Percentiles rank a stretch among this genome's conserved stretches.
Conservation (phyloP, 2,113 vertebrate species). For the Melanotaenia duboulayi region DNA sequence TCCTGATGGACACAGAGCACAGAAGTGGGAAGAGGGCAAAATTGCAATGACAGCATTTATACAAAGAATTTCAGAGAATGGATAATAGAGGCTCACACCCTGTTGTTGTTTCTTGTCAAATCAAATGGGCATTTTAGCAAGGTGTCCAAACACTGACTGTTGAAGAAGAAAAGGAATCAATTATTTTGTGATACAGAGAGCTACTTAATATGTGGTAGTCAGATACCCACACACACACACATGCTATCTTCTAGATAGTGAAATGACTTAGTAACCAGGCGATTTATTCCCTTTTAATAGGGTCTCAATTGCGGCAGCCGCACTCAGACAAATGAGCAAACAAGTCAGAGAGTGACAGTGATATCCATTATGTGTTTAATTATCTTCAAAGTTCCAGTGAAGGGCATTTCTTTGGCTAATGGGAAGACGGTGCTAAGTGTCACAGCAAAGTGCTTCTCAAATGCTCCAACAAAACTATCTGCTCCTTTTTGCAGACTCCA, state of each 20-base stretch:
- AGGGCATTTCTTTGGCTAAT: constrained; percentile 84
- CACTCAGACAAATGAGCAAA: constrained; percentile 83
- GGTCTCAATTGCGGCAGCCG: constrained; percentile 79
- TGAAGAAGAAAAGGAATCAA: constrained; percentile 75
- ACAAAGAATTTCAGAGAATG: constrained; percentile 41
- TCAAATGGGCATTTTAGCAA: constrained; percentile 72
- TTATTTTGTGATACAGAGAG: constrained; percentile 76
- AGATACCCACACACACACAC: constrained; percentile 38
- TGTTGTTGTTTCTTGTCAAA: constrained; percentile 73
- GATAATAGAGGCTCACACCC: constrained; percentile 51
- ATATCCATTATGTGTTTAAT: constrained; percentile 87
- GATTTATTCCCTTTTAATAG: constrained; percentile 85
- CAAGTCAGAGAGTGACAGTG: constrained; percentile 84
- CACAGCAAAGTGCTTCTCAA: constrained; percentile 79
- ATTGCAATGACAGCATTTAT: constrained; percentile 33
- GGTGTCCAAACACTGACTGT: constrained; percentile 76
- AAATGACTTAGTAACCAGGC: constrained; percentile 84
- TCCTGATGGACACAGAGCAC: constrained; percentile 44
- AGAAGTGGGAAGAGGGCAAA: constrained; percentile 38
- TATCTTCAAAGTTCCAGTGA: constrained; percentile 87
- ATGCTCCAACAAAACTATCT: constrained; percentile 72
- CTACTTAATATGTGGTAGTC: constrained; percentile 69
- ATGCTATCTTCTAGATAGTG: constrained; percentile 75
- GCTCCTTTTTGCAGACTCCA: constrained; percentile 54
- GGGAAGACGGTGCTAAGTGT: constrained; percentile 79